These are phyloP conservation scores for Parnassius glacialis DNA, from an alignment of 2,888 invertebrate species.

Conservation along the genomic window DNA sequence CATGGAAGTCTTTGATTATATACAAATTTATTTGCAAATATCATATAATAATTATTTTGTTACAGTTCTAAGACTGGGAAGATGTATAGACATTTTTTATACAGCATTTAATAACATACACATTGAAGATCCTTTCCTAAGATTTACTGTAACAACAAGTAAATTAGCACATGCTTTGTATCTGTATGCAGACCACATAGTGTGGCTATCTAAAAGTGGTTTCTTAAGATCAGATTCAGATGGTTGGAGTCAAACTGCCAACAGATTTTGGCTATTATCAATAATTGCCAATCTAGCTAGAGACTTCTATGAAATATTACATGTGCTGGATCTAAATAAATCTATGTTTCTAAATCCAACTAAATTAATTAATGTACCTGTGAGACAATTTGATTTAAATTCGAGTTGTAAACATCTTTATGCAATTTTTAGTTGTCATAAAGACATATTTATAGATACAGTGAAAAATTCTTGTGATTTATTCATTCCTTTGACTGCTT, in stretches of 20 bases:
- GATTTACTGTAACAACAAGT: constrained; percentile 87
- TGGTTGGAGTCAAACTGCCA: constrained; percentile 87
- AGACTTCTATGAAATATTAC: constrained; percentile 91
- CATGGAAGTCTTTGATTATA: too few species aligned
- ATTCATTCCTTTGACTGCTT: constrained; percentile 90
- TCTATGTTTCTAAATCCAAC: constrained; percentile 66
- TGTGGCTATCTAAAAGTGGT: constrained; percentile 91
- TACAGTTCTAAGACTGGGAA: constrained; percentile 92
- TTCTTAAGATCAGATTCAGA: constrained; percentile 84
- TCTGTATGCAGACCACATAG: constrained; percentile 91
- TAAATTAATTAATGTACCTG: constrained; percentile 53
- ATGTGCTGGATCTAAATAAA: constrained; percentile 79
- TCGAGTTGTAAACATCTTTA: constrained; percentile 52
- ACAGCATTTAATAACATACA: constrained; percentile 86
- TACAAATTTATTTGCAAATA: too few species aligned
- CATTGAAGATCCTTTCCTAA: constrained; percentile 85
- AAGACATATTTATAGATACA: constrained; percentile 89
- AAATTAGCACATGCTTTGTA: constrained; percentile 90
- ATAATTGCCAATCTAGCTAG: constrained; percentile 89
- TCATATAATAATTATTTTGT: constrained; percentile 36
- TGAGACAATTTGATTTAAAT: constrained; percentile 45
- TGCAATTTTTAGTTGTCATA: constrained; percentile 62
- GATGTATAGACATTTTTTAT: constrained; percentile 90
- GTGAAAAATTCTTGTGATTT: constrained; percentile 93
- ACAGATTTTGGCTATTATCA: constrained; percentile 92